phyloP scores from a whole-genome alignment of 2,113 vertebrate genomes.

The Apeltes quadracus region DNA sequence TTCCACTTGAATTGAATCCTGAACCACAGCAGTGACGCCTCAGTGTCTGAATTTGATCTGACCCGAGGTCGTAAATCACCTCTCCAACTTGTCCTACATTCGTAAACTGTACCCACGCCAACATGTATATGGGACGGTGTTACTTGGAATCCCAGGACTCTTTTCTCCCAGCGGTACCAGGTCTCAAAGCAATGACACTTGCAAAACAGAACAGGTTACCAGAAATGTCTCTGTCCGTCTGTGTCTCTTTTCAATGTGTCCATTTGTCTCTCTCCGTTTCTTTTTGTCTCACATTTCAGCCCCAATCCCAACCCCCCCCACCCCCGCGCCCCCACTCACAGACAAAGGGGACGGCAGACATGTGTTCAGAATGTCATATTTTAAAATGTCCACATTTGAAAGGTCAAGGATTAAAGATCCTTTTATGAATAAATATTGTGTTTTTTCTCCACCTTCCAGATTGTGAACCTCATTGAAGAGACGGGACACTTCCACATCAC shows the following conservation, averaged over 20 bases:
- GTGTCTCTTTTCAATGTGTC: too few species aligned
- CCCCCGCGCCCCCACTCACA: too few species aligned
- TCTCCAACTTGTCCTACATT: background rate
- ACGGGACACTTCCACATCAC: conserved; percentile 99
- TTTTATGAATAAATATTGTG: too few species aligned
- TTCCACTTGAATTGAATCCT: conserved; percentile 13
- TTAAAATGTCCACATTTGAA: too few species aligned
- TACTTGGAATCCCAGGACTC: background rate
- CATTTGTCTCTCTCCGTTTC: too few species aligned
- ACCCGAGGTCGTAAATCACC: background rate
- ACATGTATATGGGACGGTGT: background rate
- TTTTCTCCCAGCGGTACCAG: background rate
- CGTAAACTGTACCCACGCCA: background rate
- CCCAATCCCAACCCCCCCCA: too few species aligned
- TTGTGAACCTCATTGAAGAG: conserved; percentile 98
- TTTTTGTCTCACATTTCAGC: too few species aligned
- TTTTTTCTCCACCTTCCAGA: conserved; percentile 84
- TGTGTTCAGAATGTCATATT: too few species aligned
- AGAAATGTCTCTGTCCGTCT: too few species aligned
- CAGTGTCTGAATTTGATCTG: conserved; percentile 13
- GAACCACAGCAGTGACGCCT: background rate
- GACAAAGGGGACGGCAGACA: too few species aligned
- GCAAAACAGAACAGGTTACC: too few species aligned
- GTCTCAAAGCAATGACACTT: background rate
- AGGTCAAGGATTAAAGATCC: too few species aligned